Evolutionary conservation across 2,797 vertebrate genomes (phyloP).

Genomic region (Melanogrammus aeglefinus): DNA sequence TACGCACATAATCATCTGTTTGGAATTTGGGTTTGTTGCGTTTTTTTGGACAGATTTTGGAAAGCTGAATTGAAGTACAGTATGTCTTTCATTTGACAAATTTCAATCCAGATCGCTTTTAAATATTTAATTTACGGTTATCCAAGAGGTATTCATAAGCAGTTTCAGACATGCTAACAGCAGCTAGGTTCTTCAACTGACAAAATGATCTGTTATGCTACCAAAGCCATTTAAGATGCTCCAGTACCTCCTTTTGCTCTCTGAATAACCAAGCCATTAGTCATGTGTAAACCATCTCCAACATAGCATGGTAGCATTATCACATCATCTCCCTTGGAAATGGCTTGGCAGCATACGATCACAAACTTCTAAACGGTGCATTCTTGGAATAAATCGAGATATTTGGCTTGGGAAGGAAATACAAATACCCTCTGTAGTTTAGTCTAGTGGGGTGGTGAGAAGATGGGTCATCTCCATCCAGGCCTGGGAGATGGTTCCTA

Average conservation of each 20-base stretch:
- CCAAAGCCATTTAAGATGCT: background rate
- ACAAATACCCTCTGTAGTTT: conserved; percentile 54
- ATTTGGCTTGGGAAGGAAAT: conserved; percentile 34
- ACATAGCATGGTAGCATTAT: background rate
- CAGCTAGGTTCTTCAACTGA: background rate
- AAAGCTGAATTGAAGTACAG: background rate
- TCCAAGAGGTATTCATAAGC: background rate
- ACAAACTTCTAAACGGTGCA: conserved; percentile 13
- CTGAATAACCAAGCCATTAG: background rate
- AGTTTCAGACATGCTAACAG: background rate
- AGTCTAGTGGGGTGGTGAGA: conserved; percentile 43
- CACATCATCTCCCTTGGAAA: background rate
- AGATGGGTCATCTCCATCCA: conserved; percentile 41
- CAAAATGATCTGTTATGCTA: background rate
- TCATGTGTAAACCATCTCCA: background rate
- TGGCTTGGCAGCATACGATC: background rate
- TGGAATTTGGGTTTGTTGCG: background rate
- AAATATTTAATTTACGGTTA: background rate
- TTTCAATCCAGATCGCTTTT: background rate
- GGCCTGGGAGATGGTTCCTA: conserved; percentile 36
- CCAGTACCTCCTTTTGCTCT: background rate
- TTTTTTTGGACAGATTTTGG: background rate
- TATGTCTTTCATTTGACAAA: background rate
- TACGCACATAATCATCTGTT: background rate
- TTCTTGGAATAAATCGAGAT: conserved; percentile 28